Conservation (phyloP, 1,140 invertebrate genomes). For the Polypedilum pembai region DNA sequence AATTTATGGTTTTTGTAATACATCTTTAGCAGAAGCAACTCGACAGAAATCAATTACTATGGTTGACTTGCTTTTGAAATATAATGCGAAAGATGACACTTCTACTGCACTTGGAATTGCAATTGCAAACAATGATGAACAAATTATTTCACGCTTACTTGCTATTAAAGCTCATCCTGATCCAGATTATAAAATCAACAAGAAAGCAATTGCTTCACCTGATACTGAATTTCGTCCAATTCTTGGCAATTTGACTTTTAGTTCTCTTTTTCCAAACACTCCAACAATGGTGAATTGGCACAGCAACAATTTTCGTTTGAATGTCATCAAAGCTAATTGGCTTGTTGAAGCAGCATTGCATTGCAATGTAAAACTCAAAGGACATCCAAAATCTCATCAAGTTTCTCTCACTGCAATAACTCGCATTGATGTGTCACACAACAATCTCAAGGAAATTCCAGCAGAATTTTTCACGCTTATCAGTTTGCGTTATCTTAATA, state of each 20-base stretch:
- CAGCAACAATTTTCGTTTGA: slow-evolving; percentile 62
- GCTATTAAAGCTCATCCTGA: slow-evolving; percentile 63
- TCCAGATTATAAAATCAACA: slow-evolving; percentile 81
- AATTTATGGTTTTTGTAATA: slow-evolving; percentile 45
- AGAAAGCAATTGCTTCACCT: slow-evolving; percentile 57
- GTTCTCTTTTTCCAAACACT: slow-evolving; percentile 72
- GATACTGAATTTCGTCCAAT: slow-evolving; percentile 53
- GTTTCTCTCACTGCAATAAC: slow-evolving; percentile 83
- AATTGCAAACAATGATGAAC: slow-evolving; percentile 38
- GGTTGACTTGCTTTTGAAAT: slow-evolving; percentile 64
- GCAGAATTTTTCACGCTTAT: slow-evolving; percentile 73
- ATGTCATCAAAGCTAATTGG: slow-evolving; percentile 63
- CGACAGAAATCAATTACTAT: slow-evolving; percentile 55
- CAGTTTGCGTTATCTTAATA: slow-evolving; percentile 71
- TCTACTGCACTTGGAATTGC: slow-evolving; percentile 61
- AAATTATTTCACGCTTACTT: slow-evolving; percentile 37
- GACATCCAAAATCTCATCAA: slow-evolving; percentile 59
- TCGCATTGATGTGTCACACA: slow-evolving; percentile 87
- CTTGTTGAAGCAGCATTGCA: slow-evolving; percentile 72
- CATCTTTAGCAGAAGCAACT: slow-evolving; percentile 67
- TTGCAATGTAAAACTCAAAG: slow-evolving; percentile 73
- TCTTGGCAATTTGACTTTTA: slow-evolving; percentile 64
- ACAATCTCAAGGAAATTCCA: slow-evolving; percentile 74
- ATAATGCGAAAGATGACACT: slow-evolving; percentile 82
- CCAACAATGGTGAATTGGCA: slow-evolving; percentile 95